phyloP scores from a whole-genome alignment of 1,140 invertebrate species.

The Eriocheir sinensis region DNA sequence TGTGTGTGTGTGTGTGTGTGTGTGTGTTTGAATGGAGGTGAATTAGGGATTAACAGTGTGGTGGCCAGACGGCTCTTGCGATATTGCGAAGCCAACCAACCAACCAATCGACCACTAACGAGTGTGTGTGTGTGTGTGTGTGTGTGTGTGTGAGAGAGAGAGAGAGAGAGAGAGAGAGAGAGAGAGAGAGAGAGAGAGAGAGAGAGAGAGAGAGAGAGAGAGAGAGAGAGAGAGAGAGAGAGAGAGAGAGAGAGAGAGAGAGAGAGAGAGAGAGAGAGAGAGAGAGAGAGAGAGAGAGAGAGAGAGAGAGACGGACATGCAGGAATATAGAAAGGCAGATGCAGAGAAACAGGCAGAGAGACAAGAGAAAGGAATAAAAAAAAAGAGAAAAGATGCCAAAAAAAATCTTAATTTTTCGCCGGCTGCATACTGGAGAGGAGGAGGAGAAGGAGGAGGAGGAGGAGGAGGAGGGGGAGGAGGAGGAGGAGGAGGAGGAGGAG shows the following conservation, averaged over 20 bases:
- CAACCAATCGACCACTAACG: too few species aligned
- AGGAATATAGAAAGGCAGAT: too few species aligned
- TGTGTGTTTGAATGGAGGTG: constrained; percentile 4
- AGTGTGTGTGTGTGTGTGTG: too few species aligned
- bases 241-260: not conserved
- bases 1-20: not conserved
- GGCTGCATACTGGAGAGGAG: too few species aligned
- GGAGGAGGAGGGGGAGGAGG: not conserved
- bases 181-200: not conserved
- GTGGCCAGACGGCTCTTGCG: not conserved
- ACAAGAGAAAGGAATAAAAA: too few species aligned
- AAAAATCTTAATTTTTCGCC: too few species aligned
- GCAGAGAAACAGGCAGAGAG: too few species aligned
- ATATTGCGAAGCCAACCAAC: not conserved
- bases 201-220: not conserved
- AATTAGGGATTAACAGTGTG: not conserved
- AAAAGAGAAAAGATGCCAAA: too few species aligned
- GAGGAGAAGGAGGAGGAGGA: not conserved
- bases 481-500: not conserved
- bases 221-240: not conserved
- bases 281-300: not conserved
- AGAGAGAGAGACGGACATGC: not conserved
- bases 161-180: too few species aligned
- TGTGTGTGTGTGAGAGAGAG: too few species aligned
- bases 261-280: not conserved